A percentile compares a stretch with the other conserved stretches of the same genome.
Evolutionary conservation across 2,888 invertebrate species (phyloP).

Genomic region (Chrysina gloriosa): DNA sequence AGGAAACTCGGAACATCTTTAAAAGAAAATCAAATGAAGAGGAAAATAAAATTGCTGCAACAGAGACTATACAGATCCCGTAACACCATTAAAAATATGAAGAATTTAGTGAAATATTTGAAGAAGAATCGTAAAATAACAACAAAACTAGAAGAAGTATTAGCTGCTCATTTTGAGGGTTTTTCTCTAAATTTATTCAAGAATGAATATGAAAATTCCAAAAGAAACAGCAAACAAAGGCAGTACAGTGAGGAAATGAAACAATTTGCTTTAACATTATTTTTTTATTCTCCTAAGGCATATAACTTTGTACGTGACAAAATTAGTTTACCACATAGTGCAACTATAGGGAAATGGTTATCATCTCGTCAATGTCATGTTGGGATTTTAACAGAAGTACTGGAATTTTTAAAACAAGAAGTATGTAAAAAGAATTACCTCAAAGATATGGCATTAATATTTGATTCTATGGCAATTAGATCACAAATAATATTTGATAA

Average conservation of each 20-base stretch:
- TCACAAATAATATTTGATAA: not conserved
- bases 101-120: too few relatives aligned
- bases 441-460: not conserved
- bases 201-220: too few relatives aligned
- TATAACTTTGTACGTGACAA: constrained; percentile 26
- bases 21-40: too few relatives aligned
- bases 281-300: constrained; percentile 42
- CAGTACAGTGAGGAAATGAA: constrained; percentile 26
- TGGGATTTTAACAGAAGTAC: constrained; percentile 29
- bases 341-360: constrained; percentile 39
- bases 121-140: too few relatives aligned
- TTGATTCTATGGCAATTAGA: not conserved
- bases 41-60: too few relatives aligned
- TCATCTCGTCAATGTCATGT: constrained; percentile 21
- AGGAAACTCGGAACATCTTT: too few relatives aligned
- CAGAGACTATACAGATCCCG: too few relatives aligned
- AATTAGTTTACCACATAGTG: constrained; percentile 35
- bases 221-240: not conserved
- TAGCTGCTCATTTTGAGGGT: too few relatives aligned
- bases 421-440: not conserved
- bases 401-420: constrained; percentile 2
- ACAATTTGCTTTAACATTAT: constrained; percentile 38
- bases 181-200: too few relatives aligned
- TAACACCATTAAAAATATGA: too few relatives aligned
- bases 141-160: too few relatives aligned